Evolutionary conservation across 2,888 invertebrate genomes (phyloP).

Genomic region (Ophion ventricosus): DNA sequence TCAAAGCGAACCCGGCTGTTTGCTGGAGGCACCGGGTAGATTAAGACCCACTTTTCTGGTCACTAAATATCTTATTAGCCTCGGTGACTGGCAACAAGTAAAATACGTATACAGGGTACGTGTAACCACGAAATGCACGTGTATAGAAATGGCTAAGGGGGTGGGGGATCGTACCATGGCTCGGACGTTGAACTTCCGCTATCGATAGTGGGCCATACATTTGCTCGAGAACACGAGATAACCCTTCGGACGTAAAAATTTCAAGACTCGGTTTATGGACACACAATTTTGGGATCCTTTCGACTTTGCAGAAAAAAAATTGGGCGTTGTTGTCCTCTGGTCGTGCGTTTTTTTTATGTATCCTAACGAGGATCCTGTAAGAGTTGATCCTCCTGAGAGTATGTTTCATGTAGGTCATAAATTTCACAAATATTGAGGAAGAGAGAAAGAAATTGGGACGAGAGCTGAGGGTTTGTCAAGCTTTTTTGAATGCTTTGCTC

Average conservation of each 20-base stretch:
- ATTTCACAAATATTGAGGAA: background rate
- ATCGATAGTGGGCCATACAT: constrained; percentile 14
- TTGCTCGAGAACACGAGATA: constrained; percentile 5
- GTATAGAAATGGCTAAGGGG: background rate
- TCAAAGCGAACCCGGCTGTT: constrained; percentile 53
- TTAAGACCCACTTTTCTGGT: constrained; percentile 73
- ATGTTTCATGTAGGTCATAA: background rate
- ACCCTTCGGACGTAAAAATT: background rate
- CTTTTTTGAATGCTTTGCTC: no score
- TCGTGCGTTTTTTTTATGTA: background rate
- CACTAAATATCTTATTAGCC: constrained; percentile 78
- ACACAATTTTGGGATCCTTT: background rate
- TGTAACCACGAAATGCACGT: background rate
- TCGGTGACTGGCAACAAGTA: constrained; percentile 52
- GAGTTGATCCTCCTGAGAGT: background rate
- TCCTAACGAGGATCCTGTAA: background rate
- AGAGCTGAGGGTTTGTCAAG: no score
- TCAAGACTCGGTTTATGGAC: background rate
- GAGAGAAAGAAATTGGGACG: background rate
- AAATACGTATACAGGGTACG: constrained; percentile 7
- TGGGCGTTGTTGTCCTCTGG: background rate
- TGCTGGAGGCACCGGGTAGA: constrained; percentile 65
- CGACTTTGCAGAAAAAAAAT: no score
- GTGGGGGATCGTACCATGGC: background rate
- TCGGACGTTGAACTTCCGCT: background rate